A percentile compares a stretch with the other conserved stretches of the same genome.
These are phyloP conservation scores for Tetragonula clypearis DNA, from an alignment of 1,140 invertebrate species.

Conservation along the genomic window DNA sequence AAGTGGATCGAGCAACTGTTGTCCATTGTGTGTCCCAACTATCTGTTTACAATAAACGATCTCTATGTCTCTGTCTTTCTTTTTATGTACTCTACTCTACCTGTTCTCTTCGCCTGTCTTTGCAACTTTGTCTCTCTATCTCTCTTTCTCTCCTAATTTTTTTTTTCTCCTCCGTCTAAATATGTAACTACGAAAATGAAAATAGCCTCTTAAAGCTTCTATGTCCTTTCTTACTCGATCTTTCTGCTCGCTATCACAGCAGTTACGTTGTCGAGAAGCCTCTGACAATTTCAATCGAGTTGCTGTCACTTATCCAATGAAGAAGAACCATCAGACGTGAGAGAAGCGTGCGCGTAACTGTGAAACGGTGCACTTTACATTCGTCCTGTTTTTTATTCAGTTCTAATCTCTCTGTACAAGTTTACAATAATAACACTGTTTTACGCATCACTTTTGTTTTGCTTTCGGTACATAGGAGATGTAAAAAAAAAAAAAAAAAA, in stretches of 20 bases:
- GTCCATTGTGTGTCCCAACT: background rate
- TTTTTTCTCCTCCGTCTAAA: background rate
- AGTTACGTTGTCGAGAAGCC: constrained; percentile 49
- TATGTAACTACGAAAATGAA: constrained; percentile 1
- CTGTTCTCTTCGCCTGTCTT: constrained; percentile 1
- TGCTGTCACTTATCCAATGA: background rate
- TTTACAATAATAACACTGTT: constrained; percentile 38
- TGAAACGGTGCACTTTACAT: constrained; percentile 41
- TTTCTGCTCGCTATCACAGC: constrained; percentile 68
- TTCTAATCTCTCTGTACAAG: constrained; percentile 33
- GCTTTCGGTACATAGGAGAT: background rate
- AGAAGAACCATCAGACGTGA: background rate
- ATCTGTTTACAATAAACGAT: constrained; percentile 45
- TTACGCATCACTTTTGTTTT: constrained; percentile 7
- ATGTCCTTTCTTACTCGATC: background rate
- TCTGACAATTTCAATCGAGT: background rate
- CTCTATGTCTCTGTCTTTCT: constrained; percentile 32
- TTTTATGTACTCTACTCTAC: constrained; percentile 29
- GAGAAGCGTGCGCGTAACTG: constrained; percentile 22
- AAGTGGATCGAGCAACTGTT: background rate
- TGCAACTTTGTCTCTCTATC: background rate
- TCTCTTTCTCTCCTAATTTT: constrained; percentile 18
- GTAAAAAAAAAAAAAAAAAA: background rate
- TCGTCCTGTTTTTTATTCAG: constrained; percentile 19
- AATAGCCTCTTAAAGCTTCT: too few relatives aligned